These are phyloP conservation scores for Amphibalanus amphitrite DNA, from an alignment of 1,140 invertebrate genomes.

Conservation along the genomic window DNA sequence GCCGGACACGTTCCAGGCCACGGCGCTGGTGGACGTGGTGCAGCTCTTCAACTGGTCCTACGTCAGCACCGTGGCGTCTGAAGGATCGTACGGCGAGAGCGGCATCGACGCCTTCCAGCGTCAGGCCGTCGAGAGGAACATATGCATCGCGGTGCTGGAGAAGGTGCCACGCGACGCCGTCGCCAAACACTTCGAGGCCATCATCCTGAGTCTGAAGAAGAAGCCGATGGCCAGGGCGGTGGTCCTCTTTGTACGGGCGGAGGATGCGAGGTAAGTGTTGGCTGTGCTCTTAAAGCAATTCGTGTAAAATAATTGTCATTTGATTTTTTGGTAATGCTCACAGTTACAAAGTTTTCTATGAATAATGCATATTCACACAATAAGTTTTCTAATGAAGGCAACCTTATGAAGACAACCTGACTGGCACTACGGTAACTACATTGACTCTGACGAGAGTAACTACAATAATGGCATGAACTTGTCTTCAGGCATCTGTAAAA, in stretches of 20 bases:
- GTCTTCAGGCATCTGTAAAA: too few relatives aligned
- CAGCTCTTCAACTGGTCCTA: conserved; percentile 42
- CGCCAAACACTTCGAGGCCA: conserved; percentile 38
- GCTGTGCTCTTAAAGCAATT: too few relatives aligned
- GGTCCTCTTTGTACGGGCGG: conserved; percentile 48
- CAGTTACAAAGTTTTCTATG: too few relatives aligned
- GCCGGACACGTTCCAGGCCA: conserved; percentile 29
- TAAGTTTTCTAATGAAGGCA: too few relatives aligned
- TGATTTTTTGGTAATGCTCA: too few relatives aligned
- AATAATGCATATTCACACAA: too few relatives aligned
- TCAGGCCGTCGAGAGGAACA: conserved; percentile 42
- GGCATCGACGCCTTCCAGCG: conserved; percentile 44
- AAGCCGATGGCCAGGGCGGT: conserved; percentile 44
- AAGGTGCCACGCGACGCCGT: conserved; percentile 43
- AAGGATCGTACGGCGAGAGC: conserved; percentile 43
- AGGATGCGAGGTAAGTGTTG: conserved; percentile 35
- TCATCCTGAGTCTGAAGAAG: conserved; percentile 38
- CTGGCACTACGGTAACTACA: too few relatives aligned
- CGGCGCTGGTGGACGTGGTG: conserved; percentile 38
- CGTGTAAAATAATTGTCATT: too few relatives aligned
- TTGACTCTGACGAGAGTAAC: too few relatives aligned
- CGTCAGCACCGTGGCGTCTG: conserved; percentile 40
- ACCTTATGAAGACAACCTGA: too few relatives aligned
- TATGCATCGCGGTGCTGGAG: conserved; percentile 53
- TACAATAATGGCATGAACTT: too few relatives aligned